Base-by-base conservation (phyloP, 2,113 vertebrate species). In the Macrotus californicus region DNA sequence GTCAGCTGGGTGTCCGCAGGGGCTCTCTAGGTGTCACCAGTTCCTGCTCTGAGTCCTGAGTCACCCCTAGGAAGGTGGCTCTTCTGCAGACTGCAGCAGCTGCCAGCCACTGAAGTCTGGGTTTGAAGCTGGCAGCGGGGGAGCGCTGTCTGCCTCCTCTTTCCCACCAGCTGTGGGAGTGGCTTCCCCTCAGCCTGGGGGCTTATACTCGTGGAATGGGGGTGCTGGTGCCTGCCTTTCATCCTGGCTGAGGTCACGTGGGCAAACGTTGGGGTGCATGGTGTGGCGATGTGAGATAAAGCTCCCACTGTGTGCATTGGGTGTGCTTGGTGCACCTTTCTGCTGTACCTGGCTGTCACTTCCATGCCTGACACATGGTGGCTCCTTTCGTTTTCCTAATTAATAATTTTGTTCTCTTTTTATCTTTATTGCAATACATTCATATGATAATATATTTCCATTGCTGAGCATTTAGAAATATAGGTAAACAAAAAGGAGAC, bases 51-150 rank as follows among this genome's bases (percentile, higher is more conserved):
- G 8, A 88, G 83, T 67, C 59, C 84, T 21, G 70, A 84, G 86
- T 83, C 43, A 48, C 11, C 54, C 54, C 43, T 1, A 1, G 69
- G 64, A 36, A 41, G 59, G 59, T n/a, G 66, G 70, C 77, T 73
- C 0, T 46, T 64, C 16, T 0, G 0, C 1, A 66, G 50, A 16
- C 39, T 0, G 1, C 9, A 21, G 86, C 84, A 12, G 48, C 34
- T 7, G 6, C 29, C 19, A 13, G 9, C 29, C 14, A 0, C 7
- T 14, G 22, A 39, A 24, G 85, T 36, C 67, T 0, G 3, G 2
- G 19, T 22, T 34, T 5, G 15, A 70, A 24, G 48, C 66, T 9
- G 0, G 1, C 10, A 21, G 66, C 39, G 26, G 1, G 1, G 66
- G 48, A 39, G 24, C 46, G 6, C 7, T 2, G 14, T 22, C 79